These are phyloP conservation scores for Montifringilla adamsi DNA, from an alignment of 2,113 vertebrate species.

Conservation along the genomic window DNA sequence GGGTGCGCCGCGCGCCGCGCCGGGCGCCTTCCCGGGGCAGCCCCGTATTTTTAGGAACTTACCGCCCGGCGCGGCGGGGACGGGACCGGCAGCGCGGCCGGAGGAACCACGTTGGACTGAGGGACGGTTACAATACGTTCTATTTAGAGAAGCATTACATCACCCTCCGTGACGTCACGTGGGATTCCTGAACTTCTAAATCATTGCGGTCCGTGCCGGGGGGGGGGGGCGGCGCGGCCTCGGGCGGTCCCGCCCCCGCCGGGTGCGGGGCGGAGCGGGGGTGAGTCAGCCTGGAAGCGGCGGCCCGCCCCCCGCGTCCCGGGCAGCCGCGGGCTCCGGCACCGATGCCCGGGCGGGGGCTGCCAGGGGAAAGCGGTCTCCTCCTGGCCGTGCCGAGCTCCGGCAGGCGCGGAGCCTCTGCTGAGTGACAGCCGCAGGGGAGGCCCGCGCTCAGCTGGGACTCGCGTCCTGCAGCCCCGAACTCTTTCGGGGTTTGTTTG, in stretches of 20 bases:
- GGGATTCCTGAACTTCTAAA: conserved; percentile 99
- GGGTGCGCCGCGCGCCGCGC: neutral
- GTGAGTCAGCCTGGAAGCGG: conserved; percentile 69
- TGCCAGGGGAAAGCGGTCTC: neutral
- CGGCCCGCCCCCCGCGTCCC: neutral
- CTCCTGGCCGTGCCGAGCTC: neutral
- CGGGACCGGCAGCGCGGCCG: conserved; percentile 84
- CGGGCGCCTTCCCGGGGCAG: conserved; percentile 33
- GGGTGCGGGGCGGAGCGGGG: neutral
- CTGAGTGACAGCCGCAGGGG: neutral
- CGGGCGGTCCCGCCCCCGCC: conserved; percentile 15
- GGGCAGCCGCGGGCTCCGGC: neutral
- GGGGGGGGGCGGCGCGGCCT: conserved; percentile 27
- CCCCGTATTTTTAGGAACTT: conserved; percentile 82
- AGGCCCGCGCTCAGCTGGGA: neutral
- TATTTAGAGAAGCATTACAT: conserved; percentile 99
- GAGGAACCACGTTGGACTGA: conserved; percentile 99
- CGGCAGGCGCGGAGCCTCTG: neutral
- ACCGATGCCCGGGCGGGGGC: neutral
- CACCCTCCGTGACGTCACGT: conserved; percentile 99
- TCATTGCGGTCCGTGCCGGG: conserved; percentile 90
- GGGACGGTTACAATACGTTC: conserved; percentile 99
- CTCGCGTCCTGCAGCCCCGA: neutral
- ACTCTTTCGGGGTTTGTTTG: neutral
- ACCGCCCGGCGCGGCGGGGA: conserved; percentile 87